These are phyloP conservation scores for Arrhamphus sclerolepis DNA, from an alignment of 2,797 vertebrate genomes.

Conservation along the genomic window DNA sequence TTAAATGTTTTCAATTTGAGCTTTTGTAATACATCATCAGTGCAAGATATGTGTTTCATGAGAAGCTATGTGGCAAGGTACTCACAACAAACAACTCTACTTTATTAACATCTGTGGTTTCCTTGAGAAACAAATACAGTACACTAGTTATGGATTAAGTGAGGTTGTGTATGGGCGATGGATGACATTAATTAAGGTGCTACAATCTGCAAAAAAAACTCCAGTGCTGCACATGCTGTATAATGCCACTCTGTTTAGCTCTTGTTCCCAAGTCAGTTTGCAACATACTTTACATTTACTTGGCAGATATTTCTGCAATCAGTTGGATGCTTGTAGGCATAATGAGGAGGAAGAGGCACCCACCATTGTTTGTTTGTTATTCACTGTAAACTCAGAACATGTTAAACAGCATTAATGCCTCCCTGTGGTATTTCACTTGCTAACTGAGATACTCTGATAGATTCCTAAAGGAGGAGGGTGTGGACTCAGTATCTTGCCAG, in stretches of 20 bases:
- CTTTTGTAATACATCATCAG: neutral
- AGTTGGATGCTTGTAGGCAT: neutral
- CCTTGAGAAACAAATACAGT: neutral
- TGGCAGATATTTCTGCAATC: neutral
- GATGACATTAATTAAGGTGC: neutral
- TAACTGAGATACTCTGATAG: conserved; percentile 33
- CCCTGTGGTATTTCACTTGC: conserved; percentile 21
- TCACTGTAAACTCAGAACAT: conserved; percentile 25
- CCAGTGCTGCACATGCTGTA: neutral
- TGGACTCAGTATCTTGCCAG: conserved; percentile 13
- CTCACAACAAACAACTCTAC: neutral
- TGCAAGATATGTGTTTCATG: neutral
- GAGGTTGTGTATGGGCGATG: neutral
- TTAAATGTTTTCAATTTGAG: no score
- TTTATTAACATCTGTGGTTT: neutral
- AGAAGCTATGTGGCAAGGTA: neutral
- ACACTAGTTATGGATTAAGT: neutral
- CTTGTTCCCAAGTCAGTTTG: neutral
- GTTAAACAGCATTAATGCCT: conserved; percentile 35
- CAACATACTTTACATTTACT: neutral
- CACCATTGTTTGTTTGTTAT: conserved; percentile 15
- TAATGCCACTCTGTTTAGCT: neutral
- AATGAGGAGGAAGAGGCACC: conserved; percentile 13
- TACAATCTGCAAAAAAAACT: neutral
- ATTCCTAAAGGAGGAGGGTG: conserved; percentile 19